Conservation (phyloP, 2,888 invertebrate species). For the Epiperipatus broadwayi region DNA sequence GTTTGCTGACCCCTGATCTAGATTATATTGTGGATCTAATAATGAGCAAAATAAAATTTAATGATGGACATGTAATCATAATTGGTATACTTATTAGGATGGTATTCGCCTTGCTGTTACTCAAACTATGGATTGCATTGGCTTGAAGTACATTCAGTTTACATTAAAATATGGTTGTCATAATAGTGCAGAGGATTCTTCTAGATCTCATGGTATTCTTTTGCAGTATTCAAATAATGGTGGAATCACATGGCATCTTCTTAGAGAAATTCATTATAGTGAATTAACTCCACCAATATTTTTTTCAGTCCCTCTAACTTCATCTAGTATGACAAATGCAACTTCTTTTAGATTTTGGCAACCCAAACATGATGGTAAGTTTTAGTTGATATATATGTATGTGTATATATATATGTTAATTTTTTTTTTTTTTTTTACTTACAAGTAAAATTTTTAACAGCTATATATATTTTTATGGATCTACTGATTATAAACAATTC, state of each 20-base stretch:
- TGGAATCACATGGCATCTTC: slow-evolving; percentile 29
- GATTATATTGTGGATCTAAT: too few species aligned
- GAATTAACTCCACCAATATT: slow-evolving; percentile 15
- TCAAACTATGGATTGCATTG: slow-evolving; percentile 28
- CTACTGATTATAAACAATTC: too few species aligned
- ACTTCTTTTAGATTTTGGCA: slow-evolving; percentile 31
- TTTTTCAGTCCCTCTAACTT: too few species aligned
- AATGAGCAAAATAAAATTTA: too few species aligned
- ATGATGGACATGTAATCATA: too few species aligned
- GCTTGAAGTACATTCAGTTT: slow-evolving; percentile 27
- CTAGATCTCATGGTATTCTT: slow-evolving; percentile 24
- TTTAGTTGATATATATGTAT: too few species aligned
- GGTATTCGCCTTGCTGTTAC: slow-evolving; percentile 26
- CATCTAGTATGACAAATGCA: slow-evolving; percentile 27
- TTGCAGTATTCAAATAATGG: slow-evolving; percentile 31
- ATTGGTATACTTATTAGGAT: slow-evolving; percentile 21
- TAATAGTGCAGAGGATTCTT: too few species aligned
- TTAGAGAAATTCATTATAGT: slow-evolving; percentile 22
- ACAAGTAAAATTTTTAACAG: too few species aligned
- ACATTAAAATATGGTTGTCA: slow-evolving; percentile 27
- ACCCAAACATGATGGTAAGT: slow-evolving; percentile 25
- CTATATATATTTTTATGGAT: too few species aligned
- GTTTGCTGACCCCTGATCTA: too few species aligned
- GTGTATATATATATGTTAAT: too few species aligned
- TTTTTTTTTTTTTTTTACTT: too few species aligned